Base-by-base conservation (phyloP, 2,797 vertebrate species). In the Nothura maculosa region DNA sequence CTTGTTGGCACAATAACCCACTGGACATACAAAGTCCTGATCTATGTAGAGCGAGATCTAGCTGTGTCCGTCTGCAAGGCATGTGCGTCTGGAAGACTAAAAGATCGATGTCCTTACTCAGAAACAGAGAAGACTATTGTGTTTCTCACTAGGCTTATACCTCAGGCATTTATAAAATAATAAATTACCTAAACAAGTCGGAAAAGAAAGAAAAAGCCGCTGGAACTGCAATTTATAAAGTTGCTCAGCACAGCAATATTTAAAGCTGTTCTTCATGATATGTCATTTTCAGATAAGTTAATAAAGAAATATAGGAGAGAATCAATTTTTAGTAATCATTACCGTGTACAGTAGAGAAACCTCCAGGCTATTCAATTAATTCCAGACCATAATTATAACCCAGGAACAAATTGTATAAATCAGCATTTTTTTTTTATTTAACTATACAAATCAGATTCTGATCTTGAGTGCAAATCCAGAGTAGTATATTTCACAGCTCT, bases 291-390 rank as follows among this genome's bases (percentile, higher is more conserved):
- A 95, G 95, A 97, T 97, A 97, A 96, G 93, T 97, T 97, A 98
- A 97, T 98, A 97, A 94, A 97, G 96, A 97, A 97, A 97, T 96
- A 95, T 92, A 96, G 82, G 82, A 73, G 81, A 85, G 82, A 96
- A 96, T 96, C 90, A 94, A 97, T 96, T 97, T 97, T 96, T 93
- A 94, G 97, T 95, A 96, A 97, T 97, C 96, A 97, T 97, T 97
- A 96, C 93, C 87, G 93, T 91, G 91, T 95, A 96, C 89, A 94
- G 95, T 96, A 94, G 73, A 94, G 93, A 97, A 94, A 96, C 89
- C 97, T 97, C 93, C 92, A 95, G 93, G 95, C 94, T 94, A 97
- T 96, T 97, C 92, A 97, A 96, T 97, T 97, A 97, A 97, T 97
- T 97, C 96, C 96, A 96, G 83, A 91, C 91, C 75, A 83, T 97